phyloP scores from a whole-genome alignment of 1,140 invertebrate genomes.

The Apis laboriosa region DNA sequence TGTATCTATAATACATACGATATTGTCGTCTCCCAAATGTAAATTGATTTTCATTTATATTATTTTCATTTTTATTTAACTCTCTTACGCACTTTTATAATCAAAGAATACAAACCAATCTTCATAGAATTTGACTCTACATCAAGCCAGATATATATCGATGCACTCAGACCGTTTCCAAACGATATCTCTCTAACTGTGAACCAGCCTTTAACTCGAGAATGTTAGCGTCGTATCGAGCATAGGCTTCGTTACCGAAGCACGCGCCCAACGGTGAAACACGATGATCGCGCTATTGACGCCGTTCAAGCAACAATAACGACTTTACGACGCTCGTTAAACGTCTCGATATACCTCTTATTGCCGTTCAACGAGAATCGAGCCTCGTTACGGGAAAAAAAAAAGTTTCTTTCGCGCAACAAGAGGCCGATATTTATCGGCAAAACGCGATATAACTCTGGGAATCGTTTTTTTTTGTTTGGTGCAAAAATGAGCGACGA shows the following conservation, averaged over 20 bases:
- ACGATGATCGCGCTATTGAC: slow-evolving; percentile 61
- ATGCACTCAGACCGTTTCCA: too few species aligned
- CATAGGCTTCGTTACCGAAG: slow-evolving; percentile 9
- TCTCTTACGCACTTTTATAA: too few species aligned
- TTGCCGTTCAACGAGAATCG: background rate
- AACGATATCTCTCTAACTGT: too few species aligned
- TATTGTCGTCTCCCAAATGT: too few species aligned
- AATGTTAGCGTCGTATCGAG: background rate
- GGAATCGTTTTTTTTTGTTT: background rate
- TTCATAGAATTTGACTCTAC: too few species aligned
- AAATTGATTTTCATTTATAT: too few species aligned
- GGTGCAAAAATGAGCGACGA: background rate
- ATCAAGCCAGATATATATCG: too few species aligned
- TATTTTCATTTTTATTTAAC: too few species aligned
- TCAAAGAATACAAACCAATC: too few species aligned
- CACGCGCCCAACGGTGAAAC: slow-evolving; percentile 38
- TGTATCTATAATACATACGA: too few species aligned
- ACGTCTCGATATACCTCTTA: slow-evolving; percentile 64
- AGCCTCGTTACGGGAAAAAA: background rate
- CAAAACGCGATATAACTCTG: background rate
- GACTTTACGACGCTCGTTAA: slow-evolving; percentile 70
- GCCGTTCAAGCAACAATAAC: slow-evolving; percentile 58
- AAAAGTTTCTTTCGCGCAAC: background rate
- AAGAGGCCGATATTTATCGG: slow-evolving; percentile 7
- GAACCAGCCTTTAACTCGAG: too few species aligned